Evolutionary conservation across 2,888 invertebrate species (phyloP), one percentile per base, ranked within the genome.

Genomic region (Nowickia ferox): DNA sequence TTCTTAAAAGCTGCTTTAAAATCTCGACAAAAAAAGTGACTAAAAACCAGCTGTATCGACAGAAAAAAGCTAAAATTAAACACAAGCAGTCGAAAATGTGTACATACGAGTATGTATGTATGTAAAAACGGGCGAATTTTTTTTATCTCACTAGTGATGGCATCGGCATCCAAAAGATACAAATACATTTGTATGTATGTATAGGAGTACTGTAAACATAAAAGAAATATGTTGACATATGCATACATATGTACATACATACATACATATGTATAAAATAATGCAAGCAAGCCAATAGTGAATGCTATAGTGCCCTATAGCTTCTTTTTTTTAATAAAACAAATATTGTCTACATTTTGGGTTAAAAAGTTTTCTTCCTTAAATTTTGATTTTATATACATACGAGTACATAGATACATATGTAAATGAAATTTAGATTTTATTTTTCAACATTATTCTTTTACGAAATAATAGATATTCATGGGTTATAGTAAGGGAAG

Each of bases 11-110:
- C 13, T 42, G n/a, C 13, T 42, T 22, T 55, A 40, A 68, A 30
- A 30, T 30, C 6, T 30, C 30, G 6, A 0, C 0, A 30, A 30
- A 30, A 30, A n/a, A 68, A 19, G 1, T 71, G 5, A 46, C 30
- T 38, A 46, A 59, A 71, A 48, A 38, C n/a, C 22, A 53, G 40
- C 63, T 42, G 63, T 63, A 22, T 51, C 1, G 13, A 22, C 22
- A 69, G 59, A n/a, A 61, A 66, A 30, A 74, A 61, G 15, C 1
- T 71, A 11, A 46, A 42, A 71, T 44, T 42, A 44, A 66, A 65
- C 42, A 57, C 30, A 44, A 30, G 61, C 59, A 53, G 30, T 61
- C 48, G 40, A 75, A 57, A 61, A 71, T 13, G 30, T 30, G 30
- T 30, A 6, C 30, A 30, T 30, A n/a, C n/a, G n/a, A n/a, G n/a